Percentiles rank a stretch among this genome's conserved stretches.
These are phyloP conservation scores for Halcyon chelicuti DNA, from an alignment of 2,797 vertebrate genomes.

Conservation along the genomic window DNA sequence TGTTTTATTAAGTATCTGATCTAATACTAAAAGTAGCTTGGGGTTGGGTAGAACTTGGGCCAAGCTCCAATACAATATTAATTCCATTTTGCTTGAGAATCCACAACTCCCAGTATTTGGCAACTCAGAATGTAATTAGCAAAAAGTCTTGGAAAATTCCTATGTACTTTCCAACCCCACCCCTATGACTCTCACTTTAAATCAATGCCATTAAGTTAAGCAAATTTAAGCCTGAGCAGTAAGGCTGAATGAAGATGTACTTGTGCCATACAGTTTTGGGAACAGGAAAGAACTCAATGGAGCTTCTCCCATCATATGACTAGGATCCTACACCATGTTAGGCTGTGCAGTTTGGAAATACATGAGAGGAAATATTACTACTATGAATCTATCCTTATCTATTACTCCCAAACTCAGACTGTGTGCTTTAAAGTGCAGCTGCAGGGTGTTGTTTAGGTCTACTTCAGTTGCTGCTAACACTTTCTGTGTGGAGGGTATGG, in stretches of 20 bases:
- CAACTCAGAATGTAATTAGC: not conserved
- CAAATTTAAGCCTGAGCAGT: not conserved
- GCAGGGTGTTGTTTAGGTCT: not conserved
- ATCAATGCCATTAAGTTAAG: not conserved
- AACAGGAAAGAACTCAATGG: not conserved
- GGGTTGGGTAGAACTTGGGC: not conserved
- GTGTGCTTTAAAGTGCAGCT: not conserved
- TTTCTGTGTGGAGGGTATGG: not conserved
- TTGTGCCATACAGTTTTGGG: not conserved
- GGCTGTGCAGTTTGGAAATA: not conserved
- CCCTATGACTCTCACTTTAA: not conserved
- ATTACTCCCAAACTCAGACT: not conserved
- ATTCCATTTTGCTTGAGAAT: not conserved
- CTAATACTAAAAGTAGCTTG: not conserved
- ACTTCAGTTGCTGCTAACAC: not conserved
- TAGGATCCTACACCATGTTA: not conserved
- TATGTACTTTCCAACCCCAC: fast-evolving
- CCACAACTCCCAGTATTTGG: not conserved
- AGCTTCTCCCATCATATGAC: not conserved
- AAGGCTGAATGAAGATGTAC: not conserved
- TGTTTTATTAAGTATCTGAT: not conserved
- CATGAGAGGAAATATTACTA: not conserved
- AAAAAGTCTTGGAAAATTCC: not conserved
- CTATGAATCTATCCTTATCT: not conserved
- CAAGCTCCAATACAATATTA: not conserved